Evolutionary conservation across 2,113 vertebrate genomes (phyloP).

Genomic region (Uropsilus gracilis): DNA sequence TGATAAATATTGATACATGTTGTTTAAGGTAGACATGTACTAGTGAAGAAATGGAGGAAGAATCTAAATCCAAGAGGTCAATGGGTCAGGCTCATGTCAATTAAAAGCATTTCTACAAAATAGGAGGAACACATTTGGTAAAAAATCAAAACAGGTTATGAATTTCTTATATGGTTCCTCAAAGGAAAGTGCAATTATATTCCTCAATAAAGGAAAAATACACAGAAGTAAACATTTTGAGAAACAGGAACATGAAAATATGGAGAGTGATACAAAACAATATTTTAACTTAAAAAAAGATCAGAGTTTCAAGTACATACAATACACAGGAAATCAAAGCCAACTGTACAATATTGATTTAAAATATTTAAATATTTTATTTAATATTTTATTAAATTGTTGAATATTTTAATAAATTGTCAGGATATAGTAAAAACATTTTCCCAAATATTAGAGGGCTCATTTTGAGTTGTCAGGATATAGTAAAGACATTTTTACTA

Average conservation of each 20-base stretch:
- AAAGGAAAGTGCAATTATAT: background rate
- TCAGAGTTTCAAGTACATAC: background rate
- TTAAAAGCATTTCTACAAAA: background rate
- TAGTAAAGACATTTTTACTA: too few species aligned
- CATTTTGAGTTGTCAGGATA: too few species aligned
- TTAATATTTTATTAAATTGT: too few species aligned
- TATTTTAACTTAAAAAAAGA: background rate
- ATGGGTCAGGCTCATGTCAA: rapidly evolving
- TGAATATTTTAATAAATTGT: too few species aligned
- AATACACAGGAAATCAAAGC: background rate
- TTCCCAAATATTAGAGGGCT: background rate
- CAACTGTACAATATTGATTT: background rate
- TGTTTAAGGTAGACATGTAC: background rate
- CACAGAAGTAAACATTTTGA: background rate
- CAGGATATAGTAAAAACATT: background rate
- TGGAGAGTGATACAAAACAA: background rate
- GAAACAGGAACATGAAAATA: background rate
- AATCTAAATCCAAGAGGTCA: background rate
- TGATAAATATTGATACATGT: background rate
- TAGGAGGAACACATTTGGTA: background rate
- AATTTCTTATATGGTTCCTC: background rate
- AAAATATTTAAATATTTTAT: too few species aligned
- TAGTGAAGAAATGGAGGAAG: background rate
- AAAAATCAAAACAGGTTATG: background rate
- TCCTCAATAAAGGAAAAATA: background rate